Evolutionary conservation across 2,888 invertebrate species (phyloP).

Genomic region (Papilio elwesi): DNA sequence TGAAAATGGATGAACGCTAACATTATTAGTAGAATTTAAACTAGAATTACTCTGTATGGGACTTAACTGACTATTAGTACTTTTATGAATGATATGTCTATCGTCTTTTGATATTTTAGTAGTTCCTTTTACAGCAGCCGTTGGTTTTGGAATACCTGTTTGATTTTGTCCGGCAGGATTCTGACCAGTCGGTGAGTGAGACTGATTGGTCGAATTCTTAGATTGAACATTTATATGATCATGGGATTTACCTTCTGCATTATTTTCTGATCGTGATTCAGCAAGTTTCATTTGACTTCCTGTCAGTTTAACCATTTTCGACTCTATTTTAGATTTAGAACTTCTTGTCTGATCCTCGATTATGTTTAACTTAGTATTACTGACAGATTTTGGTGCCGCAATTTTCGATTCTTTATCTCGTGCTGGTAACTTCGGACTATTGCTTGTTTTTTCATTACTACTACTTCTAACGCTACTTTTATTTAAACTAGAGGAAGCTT

Average conservation of each 20-base stretch:
- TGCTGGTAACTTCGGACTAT: slow-evolving; percentile 75
- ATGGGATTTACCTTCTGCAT: slow-evolving; percentile 56
- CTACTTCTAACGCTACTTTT: slow-evolving; percentile 68
- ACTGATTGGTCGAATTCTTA: slow-evolving; percentile 57
- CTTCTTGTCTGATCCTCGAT: slow-evolving; percentile 73
- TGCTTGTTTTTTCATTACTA: slow-evolving; percentile 74
- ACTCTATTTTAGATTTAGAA: slow-evolving; percentile 66
- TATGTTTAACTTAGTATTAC: slow-evolving; percentile 78
- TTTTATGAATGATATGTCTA: slow-evolving; percentile 80
- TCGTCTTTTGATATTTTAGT: slow-evolving; percentile 88
- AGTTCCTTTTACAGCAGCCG: slow-evolving; percentile 95
- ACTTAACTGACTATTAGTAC: slow-evolving; percentile 83
- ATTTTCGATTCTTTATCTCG: slow-evolving; percentile 80
- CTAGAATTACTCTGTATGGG: slow-evolving; percentile 84
- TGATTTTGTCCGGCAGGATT: slow-evolving; percentile 66
- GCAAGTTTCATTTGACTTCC: slow-evolving; percentile 76
- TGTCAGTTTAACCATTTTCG: slow-evolving; percentile 78
- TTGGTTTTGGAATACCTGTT: slow-evolving; percentile 93
- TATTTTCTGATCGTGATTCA: slow-evolving; percentile 65
- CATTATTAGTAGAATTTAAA: slow-evolving; percentile 81
- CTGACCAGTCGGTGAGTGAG: slow-evolving; percentile 71
- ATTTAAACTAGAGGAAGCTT: slow-evolving; percentile 70
- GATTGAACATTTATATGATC: slow-evolving; percentile 54
- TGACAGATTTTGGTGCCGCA: slow-evolving; percentile 80
- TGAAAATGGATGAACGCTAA: slow-evolving; percentile 76